Conservation (phyloP, 2,888 invertebrate genomes). For the Hypomecis punctinalis region DNA sequence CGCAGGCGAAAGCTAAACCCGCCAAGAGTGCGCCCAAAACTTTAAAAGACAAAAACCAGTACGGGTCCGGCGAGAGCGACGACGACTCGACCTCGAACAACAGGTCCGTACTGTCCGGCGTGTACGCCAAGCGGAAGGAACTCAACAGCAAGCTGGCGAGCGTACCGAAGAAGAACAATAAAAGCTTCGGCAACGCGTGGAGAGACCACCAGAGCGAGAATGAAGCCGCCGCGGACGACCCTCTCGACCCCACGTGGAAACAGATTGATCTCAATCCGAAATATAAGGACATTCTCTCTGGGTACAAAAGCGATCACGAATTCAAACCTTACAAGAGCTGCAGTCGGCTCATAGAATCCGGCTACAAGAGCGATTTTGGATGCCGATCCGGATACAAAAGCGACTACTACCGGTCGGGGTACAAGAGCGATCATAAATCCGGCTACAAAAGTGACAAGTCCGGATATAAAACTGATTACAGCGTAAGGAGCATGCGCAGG, state of each 20-base stretch:
- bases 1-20: slow-evolving; percentile 75
- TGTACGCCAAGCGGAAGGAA: slow-evolving; percentile 81
- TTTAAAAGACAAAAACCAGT: slow-evolving; percentile 77
- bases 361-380: slow-evolving; percentile 87
- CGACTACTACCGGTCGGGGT: slow-evolving; percentile 83
- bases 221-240: slow-evolving; percentile 82
- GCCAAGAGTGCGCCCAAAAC: slow-evolving; percentile 68
- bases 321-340: slow-evolving; percentile 82
- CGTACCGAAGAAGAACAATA: slow-evolving; percentile 70
- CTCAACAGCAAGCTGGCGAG: slow-evolving; percentile 76
- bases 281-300: slow-evolving; percentile 85
- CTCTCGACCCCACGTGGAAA: slow-evolving; percentile 87
- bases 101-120: slow-evolving; percentile 78
- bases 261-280: slow-evolving; percentile 87
- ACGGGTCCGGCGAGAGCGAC: slow-evolving; percentile 75
- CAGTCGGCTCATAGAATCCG: slow-evolving; percentile 83
- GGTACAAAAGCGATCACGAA: slow-evolving; percentile 86
- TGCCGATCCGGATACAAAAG: slow-evolving; percentile 81
- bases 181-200: slow-evolving; percentile 74
- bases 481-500: slow-evolving; percentile 77
- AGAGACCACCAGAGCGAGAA: slow-evolving; percentile 81
- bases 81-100: slow-evolving; percentile 69
- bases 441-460: slow-evolving; percentile 86
- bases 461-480: slow-evolving; percentile 86
- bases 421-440: slow-evolving; percentile 86